A percentile compares a stretch with the other conserved stretches of the same genome.
Evolutionary conservation across 2,888 invertebrate species (phyloP).

Genomic region (Silvanus unidentatus): DNA sequence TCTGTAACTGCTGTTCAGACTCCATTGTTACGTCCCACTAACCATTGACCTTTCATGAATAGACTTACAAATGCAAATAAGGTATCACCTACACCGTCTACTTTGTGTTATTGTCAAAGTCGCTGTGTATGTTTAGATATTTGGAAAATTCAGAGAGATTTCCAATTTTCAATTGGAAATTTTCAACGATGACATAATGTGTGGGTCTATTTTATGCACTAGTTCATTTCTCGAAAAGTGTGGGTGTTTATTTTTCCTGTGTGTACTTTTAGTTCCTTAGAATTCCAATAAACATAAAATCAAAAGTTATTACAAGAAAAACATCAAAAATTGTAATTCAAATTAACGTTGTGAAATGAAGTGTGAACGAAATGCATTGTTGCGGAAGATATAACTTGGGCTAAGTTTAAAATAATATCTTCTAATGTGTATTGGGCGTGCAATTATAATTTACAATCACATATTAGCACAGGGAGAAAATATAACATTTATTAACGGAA

Average conservation of each 20-base stretch:
- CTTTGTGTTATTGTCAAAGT: not conserved
- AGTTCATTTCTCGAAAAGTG: too few relatives aligned
- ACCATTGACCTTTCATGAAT: constrained; percentile 24
- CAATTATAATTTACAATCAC: too few relatives aligned
- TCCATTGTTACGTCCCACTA: constrained; percentile 23
- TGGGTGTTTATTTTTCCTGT: too few relatives aligned
- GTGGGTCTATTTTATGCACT: too few relatives aligned
- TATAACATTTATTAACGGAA: too few relatives aligned
- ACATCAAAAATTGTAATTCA: constrained; percentile 37
- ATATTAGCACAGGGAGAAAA: too few relatives aligned
- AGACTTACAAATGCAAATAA: constrained; percentile 24
- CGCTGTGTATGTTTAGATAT: not conserved
- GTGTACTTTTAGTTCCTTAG: too few relatives aligned
- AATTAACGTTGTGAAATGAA: constrained; percentile 36
- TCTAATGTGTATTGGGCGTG: too few relatives aligned
- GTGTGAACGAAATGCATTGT: constrained; percentile 24
- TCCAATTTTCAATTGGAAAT: too few relatives aligned
- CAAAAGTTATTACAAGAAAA: constrained; percentile 18
- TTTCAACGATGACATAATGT: too few relatives aligned
- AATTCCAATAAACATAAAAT: too few relatives aligned
- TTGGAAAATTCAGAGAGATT: too few relatives aligned
- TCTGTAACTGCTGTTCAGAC: constrained; percentile 24
- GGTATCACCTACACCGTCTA: constrained; percentile 10
- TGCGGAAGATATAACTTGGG: constrained; percentile 28
- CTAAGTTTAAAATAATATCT: constrained; percentile 19